Evolutionary conservation across 2,797 vertebrate species (phyloP).

Genomic region (Sebastes cheni): DNA sequence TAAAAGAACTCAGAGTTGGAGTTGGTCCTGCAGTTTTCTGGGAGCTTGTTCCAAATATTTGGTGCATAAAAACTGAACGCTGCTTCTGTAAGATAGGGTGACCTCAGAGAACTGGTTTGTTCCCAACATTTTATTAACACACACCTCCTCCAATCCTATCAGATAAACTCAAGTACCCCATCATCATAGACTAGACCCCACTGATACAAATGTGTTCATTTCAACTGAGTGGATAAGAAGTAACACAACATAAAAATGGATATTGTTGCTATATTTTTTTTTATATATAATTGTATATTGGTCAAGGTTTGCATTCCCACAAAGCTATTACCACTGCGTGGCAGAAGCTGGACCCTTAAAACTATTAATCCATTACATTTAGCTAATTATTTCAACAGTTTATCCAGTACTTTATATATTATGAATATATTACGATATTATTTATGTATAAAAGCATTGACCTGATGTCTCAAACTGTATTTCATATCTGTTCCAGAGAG

Average conservation of each 20-base stretch:
- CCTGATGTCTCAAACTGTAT: neutral
- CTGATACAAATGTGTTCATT: neutral
- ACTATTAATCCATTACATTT: neutral
- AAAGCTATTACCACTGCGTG: neutral
- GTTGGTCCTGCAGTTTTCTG: no score
- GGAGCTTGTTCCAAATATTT: no score
- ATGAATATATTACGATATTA: no score
- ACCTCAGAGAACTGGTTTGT: no score
- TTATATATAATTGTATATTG: neutral
- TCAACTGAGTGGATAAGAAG: neutral
- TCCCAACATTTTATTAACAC: no score
- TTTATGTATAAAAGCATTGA: neutral
- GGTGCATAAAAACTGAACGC: no score
- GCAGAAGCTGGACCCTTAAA: neutral
- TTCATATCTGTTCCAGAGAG: constrained; percentile 75
- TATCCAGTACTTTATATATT: neutral
- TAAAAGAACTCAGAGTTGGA: no score
- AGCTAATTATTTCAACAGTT: neutral
- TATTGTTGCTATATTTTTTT: neutral
- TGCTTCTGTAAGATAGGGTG: no score
- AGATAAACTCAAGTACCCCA: neutral
- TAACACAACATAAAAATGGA: neutral
- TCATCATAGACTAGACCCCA: neutral
- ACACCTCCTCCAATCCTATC: neutral
- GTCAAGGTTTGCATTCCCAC: neutral